These are phyloP conservation scores for Pelodytes ibericus DNA, from an alignment of 2,797 vertebrate genomes.

Conservation along the genomic window DNA sequence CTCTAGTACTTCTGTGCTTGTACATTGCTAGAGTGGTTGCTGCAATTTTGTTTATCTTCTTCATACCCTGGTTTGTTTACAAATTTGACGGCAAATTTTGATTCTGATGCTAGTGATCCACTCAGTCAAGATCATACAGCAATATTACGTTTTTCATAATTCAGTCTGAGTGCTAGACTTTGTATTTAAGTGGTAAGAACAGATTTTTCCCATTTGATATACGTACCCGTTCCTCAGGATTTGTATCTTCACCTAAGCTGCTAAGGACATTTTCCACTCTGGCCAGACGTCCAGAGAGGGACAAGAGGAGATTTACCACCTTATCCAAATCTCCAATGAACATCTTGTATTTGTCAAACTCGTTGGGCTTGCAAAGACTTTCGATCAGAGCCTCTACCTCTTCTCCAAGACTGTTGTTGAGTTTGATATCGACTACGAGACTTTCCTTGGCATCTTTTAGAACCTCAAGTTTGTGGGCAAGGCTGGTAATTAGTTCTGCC, in stretches of 20 bases:
- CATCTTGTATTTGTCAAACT: conserved; percentile 92
- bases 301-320: conserved; percentile 94
- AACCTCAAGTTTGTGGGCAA: conserved; percentile 76
- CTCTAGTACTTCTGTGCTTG: too few relatives aligned
- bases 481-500: conserved; percentile 85
- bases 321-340: conserved; percentile 94
- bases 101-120: too few relatives aligned
- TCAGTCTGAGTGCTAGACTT: too few relatives aligned
- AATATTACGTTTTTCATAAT: too few relatives aligned
- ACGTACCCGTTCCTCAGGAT: conserved; percentile 83
- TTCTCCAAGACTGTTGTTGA: conserved; percentile 77
- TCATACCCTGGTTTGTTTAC: too few relatives aligned
- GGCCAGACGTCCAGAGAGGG: conserved; percentile 87
- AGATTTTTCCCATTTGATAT: too few relatives aligned
- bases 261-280: conserved; percentile 84
- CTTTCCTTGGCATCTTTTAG: conserved; percentile 82
- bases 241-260: conserved; percentile 71
- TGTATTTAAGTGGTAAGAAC: too few relatives aligned
- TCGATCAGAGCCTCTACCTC: conserved; percentile 81
- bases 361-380: conserved; percentile 84
- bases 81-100: too few relatives aligned
- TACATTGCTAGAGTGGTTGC: too few relatives aligned
- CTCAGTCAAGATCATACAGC: too few relatives aligned
- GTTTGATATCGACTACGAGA: conserved; percentile 78
- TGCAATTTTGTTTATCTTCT: too few relatives aligned